A percentile compares a stretch with the other conserved stretches of the same genome.
Conservation (phyloP, 2,113 vertebrate genomes). For the Noturus placidus region DNA sequence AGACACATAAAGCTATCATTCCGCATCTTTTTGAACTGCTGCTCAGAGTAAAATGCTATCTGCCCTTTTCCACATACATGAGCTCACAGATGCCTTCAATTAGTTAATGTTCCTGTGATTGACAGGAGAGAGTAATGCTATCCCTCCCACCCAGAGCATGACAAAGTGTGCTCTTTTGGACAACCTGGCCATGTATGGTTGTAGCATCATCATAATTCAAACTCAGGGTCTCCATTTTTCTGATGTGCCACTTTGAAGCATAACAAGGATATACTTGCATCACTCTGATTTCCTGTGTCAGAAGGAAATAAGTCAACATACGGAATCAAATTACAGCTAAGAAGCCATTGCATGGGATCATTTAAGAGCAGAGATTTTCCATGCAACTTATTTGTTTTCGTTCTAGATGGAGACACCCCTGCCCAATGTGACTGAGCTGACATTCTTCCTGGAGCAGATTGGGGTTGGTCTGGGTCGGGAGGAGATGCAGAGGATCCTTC, state of each 20-base stretch:
- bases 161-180: background rate
- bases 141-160: background rate
- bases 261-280: background rate
- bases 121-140: background rate
- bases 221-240: background rate
- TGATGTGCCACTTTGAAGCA: too few relatives aligned
- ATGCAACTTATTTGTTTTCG: background rate
- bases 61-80: background rate
- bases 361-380: background rate
- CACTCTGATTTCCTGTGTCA: background rate
- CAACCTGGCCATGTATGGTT: background rate
- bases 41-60: background rate
- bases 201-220: background rate
- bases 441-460: slow-evolving; percentile 89
- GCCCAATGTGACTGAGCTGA: slow-evolving; percentile 85
- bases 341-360: background rate
- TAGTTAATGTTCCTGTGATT: background rate
- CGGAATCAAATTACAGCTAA: background rate
- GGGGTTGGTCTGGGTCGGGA: slow-evolving; percentile 83
- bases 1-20: background rate
- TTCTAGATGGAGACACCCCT: slow-evolving; percentile 75
- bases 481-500: slow-evolving; percentile 84
- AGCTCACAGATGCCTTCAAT: background rate
- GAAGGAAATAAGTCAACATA: background rate
- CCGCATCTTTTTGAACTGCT: background rate